Base-by-base conservation (phyloP, 2,113 vertebrate genomes). In the Sylvia atricapilla region DNA sequence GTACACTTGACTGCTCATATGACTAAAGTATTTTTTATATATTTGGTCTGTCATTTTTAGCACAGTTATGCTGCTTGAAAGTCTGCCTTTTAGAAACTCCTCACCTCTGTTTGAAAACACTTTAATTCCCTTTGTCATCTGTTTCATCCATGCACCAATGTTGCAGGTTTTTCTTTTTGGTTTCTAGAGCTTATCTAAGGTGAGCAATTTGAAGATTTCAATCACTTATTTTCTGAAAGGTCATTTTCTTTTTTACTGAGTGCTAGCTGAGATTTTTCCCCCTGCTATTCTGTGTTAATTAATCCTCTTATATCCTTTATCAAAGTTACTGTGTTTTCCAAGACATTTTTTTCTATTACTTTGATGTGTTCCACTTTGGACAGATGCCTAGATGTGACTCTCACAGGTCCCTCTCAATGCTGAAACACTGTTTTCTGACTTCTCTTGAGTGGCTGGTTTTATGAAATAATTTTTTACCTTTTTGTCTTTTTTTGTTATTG, bases 131-230 rank as follows among this genome's bases (percentile, higher is more conserved):
- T 58, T 70, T 64, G 72, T 49, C 27, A 58, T 25, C 21, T 12
- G 15, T 93, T 93, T 76, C 19, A 21, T 74, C 23, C 10, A 24
- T 27, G 10, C 21, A 23, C 62, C 20, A 11, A 19, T 15, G 20
- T 53, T 28, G 17, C 17, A 44, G 72, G 47, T 37, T 89, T 84
- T 92, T 87, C 39, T 64, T 9, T 84, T 81, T 88, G 43, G 31
- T 94, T 94, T 93, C 20, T 41, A 68, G 44, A 93, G 46, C 43
- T 95, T 80, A 77, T 90, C 82, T 93, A 50, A 87, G 18, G 24
- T 74, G 47, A 91, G 16, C n/a, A 91, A 68, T 68, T 58, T 50
- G 60, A 87, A 94, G 76, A 94, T 95, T 91, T 91, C 30, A n/a
- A 87, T 95, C 49, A 37, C 52, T 50, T 58, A 50, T 80, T 90